Conservation (phyloP, 2,113 vertebrate species). For the Acanthisitta chloris region DNA sequence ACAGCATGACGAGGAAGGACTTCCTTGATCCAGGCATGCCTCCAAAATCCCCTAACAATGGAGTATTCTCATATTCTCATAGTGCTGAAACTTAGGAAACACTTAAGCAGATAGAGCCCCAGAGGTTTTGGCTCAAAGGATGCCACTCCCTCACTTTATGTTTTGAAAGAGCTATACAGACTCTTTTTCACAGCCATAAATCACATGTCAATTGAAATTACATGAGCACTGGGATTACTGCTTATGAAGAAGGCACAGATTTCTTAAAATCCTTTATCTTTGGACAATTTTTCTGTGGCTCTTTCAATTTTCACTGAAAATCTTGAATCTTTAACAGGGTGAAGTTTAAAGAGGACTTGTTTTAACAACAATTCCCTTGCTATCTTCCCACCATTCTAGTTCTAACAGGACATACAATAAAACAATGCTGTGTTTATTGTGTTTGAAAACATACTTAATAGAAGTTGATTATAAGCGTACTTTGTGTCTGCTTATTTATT, state of each 20-base stretch:
- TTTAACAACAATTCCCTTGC: not conserved
- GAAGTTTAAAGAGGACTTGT: not conserved
- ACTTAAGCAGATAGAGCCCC: constrained; percentile 49
- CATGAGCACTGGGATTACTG: not conserved
- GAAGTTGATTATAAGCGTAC: not conserved
- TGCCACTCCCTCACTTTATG: constrained; percentile 46
- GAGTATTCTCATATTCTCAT: constrained; percentile 61
- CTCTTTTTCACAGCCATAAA: constrained; percentile 45
- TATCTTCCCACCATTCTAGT: not conserved
- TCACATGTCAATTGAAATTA: not conserved
- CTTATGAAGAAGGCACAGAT: not conserved
- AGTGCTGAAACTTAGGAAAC: constrained; percentile 59
- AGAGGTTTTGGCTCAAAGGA: constrained; percentile 44
- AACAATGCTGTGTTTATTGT: not conserved
- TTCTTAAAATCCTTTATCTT: not conserved
- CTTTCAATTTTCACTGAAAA: not conserved
- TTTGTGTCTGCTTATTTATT: not conserved
- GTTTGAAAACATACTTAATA: not conserved
- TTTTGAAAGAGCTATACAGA: constrained; percentile 31
- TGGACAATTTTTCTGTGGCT: not conserved
- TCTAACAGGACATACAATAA: not conserved
- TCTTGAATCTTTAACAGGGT: not conserved
- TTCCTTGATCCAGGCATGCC: constrained; percentile 71
- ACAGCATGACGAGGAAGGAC: constrained; percentile 72
- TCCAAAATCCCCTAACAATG: constrained; percentile 69